phyloP scores from a whole-genome alignment of 2,888 invertebrate genomes.

The Archips xylosteana region DNA sequence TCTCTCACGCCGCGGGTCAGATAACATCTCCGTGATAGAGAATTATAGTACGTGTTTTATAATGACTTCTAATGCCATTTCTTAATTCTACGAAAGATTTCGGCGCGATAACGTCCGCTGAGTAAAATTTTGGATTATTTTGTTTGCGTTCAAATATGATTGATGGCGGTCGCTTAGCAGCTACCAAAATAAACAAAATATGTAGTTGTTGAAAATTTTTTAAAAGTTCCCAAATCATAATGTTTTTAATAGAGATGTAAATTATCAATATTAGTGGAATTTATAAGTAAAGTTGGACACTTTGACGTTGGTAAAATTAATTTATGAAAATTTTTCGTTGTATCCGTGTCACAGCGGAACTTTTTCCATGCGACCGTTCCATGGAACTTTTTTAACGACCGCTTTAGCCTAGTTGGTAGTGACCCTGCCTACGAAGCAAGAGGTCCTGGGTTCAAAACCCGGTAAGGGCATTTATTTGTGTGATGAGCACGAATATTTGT shows the following conservation, averaged over 20 bases:
- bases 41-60: conserved; percentile 69
- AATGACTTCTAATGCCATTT: conserved; percentile 72
- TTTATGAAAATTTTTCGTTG: no score
- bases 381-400: no score
- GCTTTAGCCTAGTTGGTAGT: no score
- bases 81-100: conserved; percentile 56
- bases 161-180: conserved; percentile 57
- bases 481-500: no score
- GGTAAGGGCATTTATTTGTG: no score
- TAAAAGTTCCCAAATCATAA: not conserved
- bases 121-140: conserved; percentile 65
- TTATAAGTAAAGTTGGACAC: no score
- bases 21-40: conserved; percentile 72
- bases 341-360: no score
- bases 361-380: no score
- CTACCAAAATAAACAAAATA: conserved; percentile 49
- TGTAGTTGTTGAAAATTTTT: not conserved
- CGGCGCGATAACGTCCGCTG: conserved; percentile 52
- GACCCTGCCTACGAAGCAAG: no score
- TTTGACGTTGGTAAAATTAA: no score
- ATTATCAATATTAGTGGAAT: not conserved
- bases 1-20: conserved; percentile 67
- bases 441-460: no score
- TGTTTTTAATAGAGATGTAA: not conserved
- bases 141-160: conserved; percentile 60